These are phyloP conservation scores for Liasis olivaceus DNA, from an alignment of 2,797 vertebrate species.

Conservation along the genomic window DNA sequence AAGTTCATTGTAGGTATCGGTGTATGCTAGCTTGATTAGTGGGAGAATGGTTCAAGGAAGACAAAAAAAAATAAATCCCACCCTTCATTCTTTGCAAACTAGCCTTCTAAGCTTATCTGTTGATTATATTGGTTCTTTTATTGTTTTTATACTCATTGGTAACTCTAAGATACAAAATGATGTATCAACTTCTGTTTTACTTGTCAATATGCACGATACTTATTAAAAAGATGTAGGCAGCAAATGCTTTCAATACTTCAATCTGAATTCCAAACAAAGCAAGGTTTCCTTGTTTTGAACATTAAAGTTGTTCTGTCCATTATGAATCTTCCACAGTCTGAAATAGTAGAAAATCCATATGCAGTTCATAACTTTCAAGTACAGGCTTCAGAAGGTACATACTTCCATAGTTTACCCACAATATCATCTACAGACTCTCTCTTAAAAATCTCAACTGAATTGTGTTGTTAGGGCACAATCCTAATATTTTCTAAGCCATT, in stretches of 20 bases:
- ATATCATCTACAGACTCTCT: neutral
- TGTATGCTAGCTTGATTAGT: conserved; percentile 68
- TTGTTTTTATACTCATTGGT: conserved; percentile 60
- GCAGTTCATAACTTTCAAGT: neutral
- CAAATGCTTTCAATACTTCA: conserved; percentile 31
- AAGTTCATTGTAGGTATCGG: conserved; percentile 72
- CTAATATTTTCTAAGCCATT: neutral
- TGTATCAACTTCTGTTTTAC: conserved; percentile 61
- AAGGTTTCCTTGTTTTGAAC: conserved; percentile 48
- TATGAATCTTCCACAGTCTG: neutral
- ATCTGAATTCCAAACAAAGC: conserved; percentile 43
- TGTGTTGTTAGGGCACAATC: neutral
- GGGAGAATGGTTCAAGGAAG: conserved; percentile 56
- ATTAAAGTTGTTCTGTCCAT: neutral
- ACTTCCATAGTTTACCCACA: neutral
- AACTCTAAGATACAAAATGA: conserved; percentile 62
- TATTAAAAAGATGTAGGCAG: conserved; percentile 57
- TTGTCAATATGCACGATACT: conserved; percentile 64
- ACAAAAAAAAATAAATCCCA: conserved; percentile 2
- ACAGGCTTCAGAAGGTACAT: neutral
- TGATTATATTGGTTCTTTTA: conserved; percentile 56
- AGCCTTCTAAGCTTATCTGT: conserved; percentile 52
- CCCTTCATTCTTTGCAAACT: conserved; percentile 52
- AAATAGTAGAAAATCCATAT: neutral
- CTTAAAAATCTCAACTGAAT: neutral